Conservation (phyloP, 2,113 vertebrate species). For the Trichomycterus rosablanca region DNA sequence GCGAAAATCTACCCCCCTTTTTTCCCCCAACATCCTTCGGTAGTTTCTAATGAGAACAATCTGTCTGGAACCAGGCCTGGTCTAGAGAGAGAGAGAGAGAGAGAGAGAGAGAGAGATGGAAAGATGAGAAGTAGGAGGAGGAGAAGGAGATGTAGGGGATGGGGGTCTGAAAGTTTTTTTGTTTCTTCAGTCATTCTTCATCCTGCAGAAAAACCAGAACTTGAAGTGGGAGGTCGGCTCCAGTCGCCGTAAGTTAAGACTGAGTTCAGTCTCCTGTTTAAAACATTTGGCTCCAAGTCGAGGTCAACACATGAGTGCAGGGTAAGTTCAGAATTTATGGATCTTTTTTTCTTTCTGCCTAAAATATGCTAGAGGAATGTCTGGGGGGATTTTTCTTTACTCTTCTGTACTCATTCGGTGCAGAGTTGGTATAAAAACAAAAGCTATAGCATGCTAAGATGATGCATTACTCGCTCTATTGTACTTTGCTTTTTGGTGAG, state of each 20-base stretch:
- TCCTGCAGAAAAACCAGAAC: conserved; percentile 40
- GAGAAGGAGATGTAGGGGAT: conserved; percentile 19
- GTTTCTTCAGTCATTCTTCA: conserved; percentile 20
- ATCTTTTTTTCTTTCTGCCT: too few relatives aligned
- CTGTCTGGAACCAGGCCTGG: conserved; percentile 67
- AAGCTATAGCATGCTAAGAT: background rate
- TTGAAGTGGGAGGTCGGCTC: conserved; percentile 56
- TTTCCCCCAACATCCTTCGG: conserved; percentile 64
- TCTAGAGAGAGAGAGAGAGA: too few relatives aligned
- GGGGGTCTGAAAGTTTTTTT: conserved; percentile 11
- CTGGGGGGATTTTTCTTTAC: too few relatives aligned
- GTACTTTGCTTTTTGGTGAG: conserved; percentile 38
- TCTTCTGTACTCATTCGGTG: background rate
- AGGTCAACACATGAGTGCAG: background rate
- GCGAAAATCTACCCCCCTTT: background rate
- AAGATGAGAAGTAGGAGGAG: conserved; percentile 9
- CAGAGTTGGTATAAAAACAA: background rate
- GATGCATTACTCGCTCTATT: background rate
- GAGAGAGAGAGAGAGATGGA: too few relatives aligned
- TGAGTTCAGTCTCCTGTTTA: conserved; percentile 1
- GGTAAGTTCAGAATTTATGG: conserved; percentile 11
- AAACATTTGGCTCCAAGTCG: background rate
- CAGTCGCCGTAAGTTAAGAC: background rate
- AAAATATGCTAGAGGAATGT: too few relatives aligned
- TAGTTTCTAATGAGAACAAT: conserved; percentile 84